phyloP scores from a whole-genome alignment of 2,888 invertebrate genomes.

The Siphonodentalium dalli region DNA sequence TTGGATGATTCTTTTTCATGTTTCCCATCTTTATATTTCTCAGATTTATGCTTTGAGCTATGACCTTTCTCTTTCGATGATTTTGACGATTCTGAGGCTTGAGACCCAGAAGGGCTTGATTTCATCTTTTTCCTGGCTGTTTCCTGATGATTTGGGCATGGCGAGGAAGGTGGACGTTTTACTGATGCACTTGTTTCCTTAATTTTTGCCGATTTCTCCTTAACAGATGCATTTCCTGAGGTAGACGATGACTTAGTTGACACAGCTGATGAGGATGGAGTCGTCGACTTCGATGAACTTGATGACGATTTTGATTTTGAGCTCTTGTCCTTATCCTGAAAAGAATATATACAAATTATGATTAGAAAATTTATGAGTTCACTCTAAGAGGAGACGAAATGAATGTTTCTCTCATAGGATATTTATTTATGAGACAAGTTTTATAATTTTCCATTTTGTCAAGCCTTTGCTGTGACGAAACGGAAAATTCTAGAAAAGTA shows the following conservation, averaged over 20 bases:
- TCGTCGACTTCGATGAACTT: not conserved
- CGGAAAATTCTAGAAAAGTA: too few relatives aligned
- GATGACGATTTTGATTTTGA: slow-evolving; percentile 9
- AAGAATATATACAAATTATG: not conserved
- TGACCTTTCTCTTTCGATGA: slow-evolving; percentile 11
- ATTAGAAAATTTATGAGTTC: too few relatives aligned
- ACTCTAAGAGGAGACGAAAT: too few relatives aligned
- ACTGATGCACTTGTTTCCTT: slow-evolving; percentile 11
- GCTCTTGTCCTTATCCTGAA: slow-evolving; percentile 21
- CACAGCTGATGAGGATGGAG: too few relatives aligned
- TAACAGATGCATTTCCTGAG: slow-evolving; percentile 14
- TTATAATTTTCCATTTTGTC: too few relatives aligned
- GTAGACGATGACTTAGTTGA: slow-evolving; percentile 10
- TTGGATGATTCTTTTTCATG: slow-evolving; percentile 9
- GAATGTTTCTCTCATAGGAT: too few relatives aligned
- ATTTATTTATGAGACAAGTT: too few relatives aligned
- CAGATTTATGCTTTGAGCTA: slow-evolving; percentile 1
- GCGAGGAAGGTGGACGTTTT: slow-evolving; percentile 12
- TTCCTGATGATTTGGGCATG: not conserved
- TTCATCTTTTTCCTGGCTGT: slow-evolving; percentile 31
- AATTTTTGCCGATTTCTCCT: slow-evolving; percentile 12
- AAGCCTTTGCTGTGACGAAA: too few relatives aligned
- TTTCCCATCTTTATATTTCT: slow-evolving; percentile 22
- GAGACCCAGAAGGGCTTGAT: too few relatives aligned
- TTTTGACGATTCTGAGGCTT: too few relatives aligned